Evolutionary conservation across 2,888 invertebrate species (phyloP), one percentile per base, ranked within the genome.

Genomic region (Drosophila falleni): DNA sequence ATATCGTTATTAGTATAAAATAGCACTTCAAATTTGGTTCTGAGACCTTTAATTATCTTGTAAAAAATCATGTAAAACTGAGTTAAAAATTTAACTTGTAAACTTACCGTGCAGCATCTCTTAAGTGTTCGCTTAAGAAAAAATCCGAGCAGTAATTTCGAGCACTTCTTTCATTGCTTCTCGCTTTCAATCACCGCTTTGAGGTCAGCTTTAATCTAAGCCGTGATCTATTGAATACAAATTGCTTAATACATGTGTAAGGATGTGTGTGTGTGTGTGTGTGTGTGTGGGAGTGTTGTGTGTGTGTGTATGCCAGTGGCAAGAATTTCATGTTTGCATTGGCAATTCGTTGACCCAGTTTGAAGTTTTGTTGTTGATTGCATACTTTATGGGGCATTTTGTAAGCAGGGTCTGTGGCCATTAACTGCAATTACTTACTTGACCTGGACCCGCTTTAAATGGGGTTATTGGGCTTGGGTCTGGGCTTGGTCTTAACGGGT

Each of bases 321-420:
- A 70, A 70, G 76, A 74, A 75, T 75, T 70, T 64, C 59, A 74
- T 86, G 84, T 81, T 81, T 81, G 88, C 69, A 78, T 80, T 88
- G 81, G 65, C 78, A 88, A 83, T 88, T 75, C 78, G 70, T 82
- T 86, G 87, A 81, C 89, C 89, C 71, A 88, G 83, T 83, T 83
- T 69, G 56, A 60, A 80, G 71, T 53, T 44, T 61, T 35, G 68
- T 74, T 87, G 77, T 70, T 71, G 77, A 80, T 86, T 72, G 74
- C 78, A 64, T 77, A 66, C 69, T 68, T 81, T 69, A 67, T 78
- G 72, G 66, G 58, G 58, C 68, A 64, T 61, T 81, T 77, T 51
- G 59, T 77, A 23, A 55, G 74, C 78, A 74, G 74, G 60, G 55
- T 73, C 69, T 64, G 59, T 13, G 41, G 35, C 59, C 55, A 79